These are phyloP conservation scores for Himalopsyche tibetana DNA, from an alignment of 2,888 invertebrate genomes.

Conservation along the genomic window DNA sequence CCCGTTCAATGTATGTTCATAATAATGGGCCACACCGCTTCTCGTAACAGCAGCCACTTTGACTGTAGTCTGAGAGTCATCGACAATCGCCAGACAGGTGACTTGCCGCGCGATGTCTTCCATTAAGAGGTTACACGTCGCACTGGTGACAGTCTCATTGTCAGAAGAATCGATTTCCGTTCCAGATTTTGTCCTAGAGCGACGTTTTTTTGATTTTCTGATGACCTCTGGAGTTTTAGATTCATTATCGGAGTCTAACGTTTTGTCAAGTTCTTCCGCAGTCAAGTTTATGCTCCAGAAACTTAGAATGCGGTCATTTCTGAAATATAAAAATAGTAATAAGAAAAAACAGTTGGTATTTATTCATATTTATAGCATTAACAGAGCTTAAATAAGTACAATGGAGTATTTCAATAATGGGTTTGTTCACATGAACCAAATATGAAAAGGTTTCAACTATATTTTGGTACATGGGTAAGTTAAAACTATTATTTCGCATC, in stretches of 20 bases:
- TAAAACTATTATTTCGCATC: no score
- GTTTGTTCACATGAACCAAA: no score
- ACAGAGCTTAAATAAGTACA: no score
- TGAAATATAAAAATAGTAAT: conserved; percentile 66
- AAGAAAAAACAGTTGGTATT: no score
- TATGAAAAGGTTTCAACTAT: no score
- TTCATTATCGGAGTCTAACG: conserved; percentile 10
- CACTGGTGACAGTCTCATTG: conserved; percentile 47
- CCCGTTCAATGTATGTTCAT: conserved; percentile 87
- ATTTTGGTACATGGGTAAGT: no score
- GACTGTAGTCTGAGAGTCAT: conserved; percentile 70
- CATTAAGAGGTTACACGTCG: conserved; percentile 74
- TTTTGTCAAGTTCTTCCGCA: conserved; percentile 51
- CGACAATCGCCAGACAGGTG: conserved; percentile 74
- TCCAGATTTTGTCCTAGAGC: conserved; percentile 70
- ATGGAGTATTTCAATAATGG: no score
- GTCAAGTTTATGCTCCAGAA: conserved; percentile 73
- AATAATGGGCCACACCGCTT: conserved; percentile 88
- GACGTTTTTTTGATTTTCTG: conserved; percentile 69
- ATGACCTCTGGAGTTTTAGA: conserved; percentile 67
- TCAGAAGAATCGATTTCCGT: not conserved
- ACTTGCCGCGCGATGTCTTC: conserved; percentile 82
- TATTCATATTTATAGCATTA: no score
- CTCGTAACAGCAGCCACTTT: conserved; percentile 80
- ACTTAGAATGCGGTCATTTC: conserved; percentile 74